These are phyloP conservation scores for Amblyopsis hoosieri DNA, from an alignment of 2,797 vertebrate genomes.

Conservation along the genomic window DNA sequence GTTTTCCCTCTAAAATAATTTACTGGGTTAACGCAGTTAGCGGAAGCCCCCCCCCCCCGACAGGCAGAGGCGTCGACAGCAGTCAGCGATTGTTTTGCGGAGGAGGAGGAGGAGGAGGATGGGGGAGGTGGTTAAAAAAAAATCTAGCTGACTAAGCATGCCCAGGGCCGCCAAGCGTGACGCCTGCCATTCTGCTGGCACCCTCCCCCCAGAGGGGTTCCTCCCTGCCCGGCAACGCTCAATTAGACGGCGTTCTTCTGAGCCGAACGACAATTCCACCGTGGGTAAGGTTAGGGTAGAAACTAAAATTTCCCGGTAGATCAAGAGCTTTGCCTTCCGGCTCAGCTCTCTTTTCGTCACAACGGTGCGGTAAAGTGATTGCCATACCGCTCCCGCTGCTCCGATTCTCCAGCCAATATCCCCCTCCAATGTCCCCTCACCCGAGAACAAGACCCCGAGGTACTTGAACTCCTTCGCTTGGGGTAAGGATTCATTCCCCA, in stretches of 20 bases:
- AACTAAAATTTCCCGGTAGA: too few relatives aligned
- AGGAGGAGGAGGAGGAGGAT: too few relatives aligned
- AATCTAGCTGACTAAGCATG: not conserved
- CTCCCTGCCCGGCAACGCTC: conserved; percentile 22
- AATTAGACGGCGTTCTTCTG: conserved; percentile 14
- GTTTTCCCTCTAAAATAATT: conserved; percentile 34
- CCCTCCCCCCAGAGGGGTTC: not conserved
- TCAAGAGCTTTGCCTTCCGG: too few relatives aligned
- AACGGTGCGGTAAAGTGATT: too few relatives aligned
- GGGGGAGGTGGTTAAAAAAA: not conserved
- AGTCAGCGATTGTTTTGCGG: conserved; percentile 23
- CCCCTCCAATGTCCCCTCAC: too few relatives aligned
- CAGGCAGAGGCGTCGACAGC: conserved; percentile 15
- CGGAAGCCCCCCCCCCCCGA: not conserved
- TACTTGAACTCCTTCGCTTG: too few relatives aligned
- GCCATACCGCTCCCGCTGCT: too few relatives aligned
- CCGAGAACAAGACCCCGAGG: too few relatives aligned
- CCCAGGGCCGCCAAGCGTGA: conserved; percentile 3
- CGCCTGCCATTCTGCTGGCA: conserved; percentile 9
- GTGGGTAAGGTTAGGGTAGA: too few relatives aligned
- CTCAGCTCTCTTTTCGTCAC: too few relatives aligned
- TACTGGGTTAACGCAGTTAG: conserved; percentile 39
- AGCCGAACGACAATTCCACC: conserved; percentile 35
- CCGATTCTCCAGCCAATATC: too few relatives aligned
- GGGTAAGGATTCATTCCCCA: too few relatives aligned